Base-by-base conservation (phyloP, 2,888 invertebrate genomes). In the Polyommatus icarus region DNA sequence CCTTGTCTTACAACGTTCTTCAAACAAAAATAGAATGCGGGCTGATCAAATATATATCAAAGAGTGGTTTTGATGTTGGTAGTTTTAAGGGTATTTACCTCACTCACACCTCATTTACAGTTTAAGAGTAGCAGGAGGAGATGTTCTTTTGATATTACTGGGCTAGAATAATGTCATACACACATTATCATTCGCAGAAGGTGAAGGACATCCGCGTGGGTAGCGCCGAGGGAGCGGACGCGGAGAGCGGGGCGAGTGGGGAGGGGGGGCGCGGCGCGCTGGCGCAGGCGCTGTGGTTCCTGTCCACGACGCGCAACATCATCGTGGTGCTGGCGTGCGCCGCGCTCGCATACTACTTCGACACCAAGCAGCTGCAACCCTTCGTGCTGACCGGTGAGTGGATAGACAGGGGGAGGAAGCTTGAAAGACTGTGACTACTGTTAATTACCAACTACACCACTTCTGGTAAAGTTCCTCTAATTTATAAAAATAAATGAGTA, bases 231-330 rank as follows among this genome's bases (percentile, higher is more conserved):
- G 54, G 92, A 78, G 86, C 87, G 78, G 81, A 79, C 12, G 10
- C 24, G 75, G 82, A 73, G 78, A 61, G 80, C 77, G 80, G 71
- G 20, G 10, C 2, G 24, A 10, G 12, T 77, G 76, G 76, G 54
- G 78, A 78, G 59, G 76, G 83, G 24, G 76, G 80, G 78, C 95
- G 95, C 82, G 90, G 88, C 76, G 80, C 89, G 10, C 80, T 95
- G 24, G 89, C 94, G 61, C 96, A 96, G 84, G 87, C 94, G 72
- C 92, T 97, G 76, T 97, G 97, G 97, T 94, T 97, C 84, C 91
- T 97, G 76, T 96, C 96, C 79, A 97, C 97, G 40, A 96, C 96
- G 0, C 92, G 97, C 80, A 97, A 97, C 90, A 97, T 97, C 81
- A 91, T 97, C 71, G 96, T 97, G 40, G 97, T 97, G 79, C 94